Conservation (phyloP, 2,113 vertebrate genomes). For the Caracal caracal region DNA sequence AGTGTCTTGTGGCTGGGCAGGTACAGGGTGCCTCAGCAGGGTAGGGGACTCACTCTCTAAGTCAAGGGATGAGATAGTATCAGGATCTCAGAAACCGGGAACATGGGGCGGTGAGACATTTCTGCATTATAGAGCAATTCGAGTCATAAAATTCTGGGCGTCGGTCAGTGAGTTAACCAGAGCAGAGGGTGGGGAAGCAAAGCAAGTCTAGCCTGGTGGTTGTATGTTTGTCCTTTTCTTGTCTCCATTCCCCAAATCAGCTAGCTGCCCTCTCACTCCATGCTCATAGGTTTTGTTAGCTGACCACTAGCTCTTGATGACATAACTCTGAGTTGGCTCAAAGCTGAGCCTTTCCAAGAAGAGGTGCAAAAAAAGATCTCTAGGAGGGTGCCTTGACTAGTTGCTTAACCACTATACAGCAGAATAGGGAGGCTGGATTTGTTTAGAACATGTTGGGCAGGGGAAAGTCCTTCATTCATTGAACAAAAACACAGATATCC, state of each 20-base stretch:
- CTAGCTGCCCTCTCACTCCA: not conserved
- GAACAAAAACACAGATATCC: not conserved
- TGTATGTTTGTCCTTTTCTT: not conserved
- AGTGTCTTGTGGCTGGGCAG: not conserved
- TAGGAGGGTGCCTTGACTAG: not conserved
- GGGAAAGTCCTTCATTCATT: not conserved
- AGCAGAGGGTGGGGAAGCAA: not conserved
- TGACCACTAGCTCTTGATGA: not conserved
- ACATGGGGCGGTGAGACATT: no score
- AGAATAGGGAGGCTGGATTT: not conserved
- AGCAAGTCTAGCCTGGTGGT: no score
- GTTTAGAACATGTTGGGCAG: not conserved
- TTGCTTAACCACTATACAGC: no score
- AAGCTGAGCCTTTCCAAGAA: not conserved
- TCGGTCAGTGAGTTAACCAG: not conserved
- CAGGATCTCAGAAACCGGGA: not conserved
- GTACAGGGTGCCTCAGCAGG: accelerated
- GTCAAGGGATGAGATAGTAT: not conserved
- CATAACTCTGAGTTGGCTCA: not conserved
- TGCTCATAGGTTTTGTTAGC: not conserved
- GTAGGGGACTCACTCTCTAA: not conserved
- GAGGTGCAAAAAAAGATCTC: not conserved
- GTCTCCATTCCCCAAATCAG: not conserved
- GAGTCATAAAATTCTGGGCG: not conserved
- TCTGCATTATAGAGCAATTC: not conserved